A percentile compares a stretch with the other conserved stretches of the same genome.
Conservation (phyloP, 2,113 vertebrate genomes). For the Columbina picui region DNA sequence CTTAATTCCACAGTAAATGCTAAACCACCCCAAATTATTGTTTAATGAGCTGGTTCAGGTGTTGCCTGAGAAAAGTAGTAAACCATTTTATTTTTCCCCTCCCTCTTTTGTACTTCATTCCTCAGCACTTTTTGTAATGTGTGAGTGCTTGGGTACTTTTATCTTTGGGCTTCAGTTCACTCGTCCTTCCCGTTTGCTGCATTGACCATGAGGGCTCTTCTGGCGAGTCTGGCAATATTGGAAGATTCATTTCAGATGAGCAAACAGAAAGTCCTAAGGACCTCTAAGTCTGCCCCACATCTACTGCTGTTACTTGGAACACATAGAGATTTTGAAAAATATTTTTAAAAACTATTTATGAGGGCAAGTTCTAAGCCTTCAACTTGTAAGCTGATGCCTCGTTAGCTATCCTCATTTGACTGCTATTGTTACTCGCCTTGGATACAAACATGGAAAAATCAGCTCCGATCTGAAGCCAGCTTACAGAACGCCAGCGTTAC, state of each 20-base stretch:
- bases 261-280: neutral
- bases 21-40: neutral
- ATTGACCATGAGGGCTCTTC: neutral
- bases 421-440: neutral
- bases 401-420: neutral
- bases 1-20: neutral
- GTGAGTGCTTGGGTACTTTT: neutral
- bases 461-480: neutral
- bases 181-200: fast-evolving
- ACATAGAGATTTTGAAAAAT: neutral
- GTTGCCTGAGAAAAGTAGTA: neutral
- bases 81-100: neutral
- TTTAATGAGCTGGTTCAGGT: neutral
- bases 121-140: neutral
- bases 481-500: neutral
- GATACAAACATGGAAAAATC: neutral
- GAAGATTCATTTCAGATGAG: neutral
- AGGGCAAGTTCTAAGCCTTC: neutral
- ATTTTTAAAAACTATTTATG: neutral
- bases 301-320: neutral
- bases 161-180: fast-evolving
- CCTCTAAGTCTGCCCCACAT: neutral
- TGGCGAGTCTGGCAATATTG: neutral
- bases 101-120: neutral
- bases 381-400: neutral